phyloP scores from a whole-genome alignment of 2,888 invertebrate species.

The Agriopis aurantiaria region DNA sequence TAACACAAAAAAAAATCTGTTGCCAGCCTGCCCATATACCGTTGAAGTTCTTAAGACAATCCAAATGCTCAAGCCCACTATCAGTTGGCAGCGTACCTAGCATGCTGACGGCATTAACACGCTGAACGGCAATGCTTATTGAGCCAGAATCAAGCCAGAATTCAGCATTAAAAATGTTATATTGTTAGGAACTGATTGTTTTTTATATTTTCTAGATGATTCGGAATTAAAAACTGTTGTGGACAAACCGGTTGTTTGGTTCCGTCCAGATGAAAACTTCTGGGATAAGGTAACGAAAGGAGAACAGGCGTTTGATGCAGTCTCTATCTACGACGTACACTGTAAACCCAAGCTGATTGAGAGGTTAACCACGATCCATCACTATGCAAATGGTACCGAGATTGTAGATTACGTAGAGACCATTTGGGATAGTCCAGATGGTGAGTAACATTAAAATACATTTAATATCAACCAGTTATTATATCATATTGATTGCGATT shows the following conservation, averaged over 20 bases:
- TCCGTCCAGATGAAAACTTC: conserved; percentile 33
- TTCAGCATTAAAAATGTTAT: too few species aligned
- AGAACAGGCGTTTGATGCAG: conserved; percentile 42
- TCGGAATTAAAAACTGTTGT: conserved; percentile 14
- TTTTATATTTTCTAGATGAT: conserved; percentile 22
- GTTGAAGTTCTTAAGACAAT: too few species aligned
- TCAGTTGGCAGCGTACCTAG: too few species aligned
- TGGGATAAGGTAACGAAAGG: conserved; percentile 39
- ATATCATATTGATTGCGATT: too few species aligned
- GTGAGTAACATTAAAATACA: conserved; percentile 11
- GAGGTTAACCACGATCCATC: conserved; percentile 55
- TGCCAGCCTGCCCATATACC: too few species aligned
- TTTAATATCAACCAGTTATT: background rate
- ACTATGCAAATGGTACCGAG: conserved; percentile 65
- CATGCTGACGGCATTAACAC: too few species aligned
- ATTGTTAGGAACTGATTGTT: background rate
- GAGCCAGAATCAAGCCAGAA: too few species aligned
- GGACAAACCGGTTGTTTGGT: conserved; percentile 20
- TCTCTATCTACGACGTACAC: conserved; percentile 58
- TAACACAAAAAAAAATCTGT: too few species aligned
- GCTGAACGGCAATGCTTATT: too few species aligned
- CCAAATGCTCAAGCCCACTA: too few species aligned
- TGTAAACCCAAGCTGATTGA: conserved; percentile 50
- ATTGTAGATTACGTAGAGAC: conserved; percentile 56
- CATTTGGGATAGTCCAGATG: conserved; percentile 31